Base-by-base conservation (phyloP, 2,888 invertebrate species). In the Nomada fabriciana region DNA sequence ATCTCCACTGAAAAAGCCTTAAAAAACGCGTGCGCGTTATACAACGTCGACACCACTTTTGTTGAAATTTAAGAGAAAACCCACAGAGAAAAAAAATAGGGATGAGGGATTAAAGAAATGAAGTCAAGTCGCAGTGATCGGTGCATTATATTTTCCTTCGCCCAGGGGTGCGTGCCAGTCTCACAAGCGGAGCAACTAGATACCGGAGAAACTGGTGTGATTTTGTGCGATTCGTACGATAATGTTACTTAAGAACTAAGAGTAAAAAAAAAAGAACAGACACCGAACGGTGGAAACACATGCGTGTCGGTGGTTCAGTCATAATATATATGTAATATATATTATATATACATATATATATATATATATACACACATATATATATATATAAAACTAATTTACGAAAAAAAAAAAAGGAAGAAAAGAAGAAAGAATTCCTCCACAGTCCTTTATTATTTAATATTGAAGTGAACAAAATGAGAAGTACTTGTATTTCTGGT, bases 401-500 rank as follows among this genome's bases (percentile, higher is more conserved):
- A 90, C 89, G 86, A 88, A 84, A 84, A 83, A 85, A 85, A 88
- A 87, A 84, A 80, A 76, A 78, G 86, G 89, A 85, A 80, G 89
- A 86, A 87, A 91, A 88, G 86, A 91, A 88, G 88, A 88, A 89
- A 87, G 82, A 89, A 92, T 92, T 93, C 93, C 92, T 93, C 91
- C 92, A 91, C 91, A 92, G 92, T 93, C 92, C 91, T 93, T 92
- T 93, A 93, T 93, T 93, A 93, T 92, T 93, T 87, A 90, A 90
- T 86, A 88, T 88, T 83, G 84, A 89, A 89, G 84, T 85, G 90
- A 91, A 84, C 82, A 87, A 86, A 89, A 90, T 89, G 87, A 92
- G 91, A 92, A 91, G 90, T 92, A 92, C 92, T 92, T 94, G 94
- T 94, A 94, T 93, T 94, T 93, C 92, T 92, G 94, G 94, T 94